Conservation (phyloP, 2,888 invertebrate species). For the Polyommatus iphigenia region DNA sequence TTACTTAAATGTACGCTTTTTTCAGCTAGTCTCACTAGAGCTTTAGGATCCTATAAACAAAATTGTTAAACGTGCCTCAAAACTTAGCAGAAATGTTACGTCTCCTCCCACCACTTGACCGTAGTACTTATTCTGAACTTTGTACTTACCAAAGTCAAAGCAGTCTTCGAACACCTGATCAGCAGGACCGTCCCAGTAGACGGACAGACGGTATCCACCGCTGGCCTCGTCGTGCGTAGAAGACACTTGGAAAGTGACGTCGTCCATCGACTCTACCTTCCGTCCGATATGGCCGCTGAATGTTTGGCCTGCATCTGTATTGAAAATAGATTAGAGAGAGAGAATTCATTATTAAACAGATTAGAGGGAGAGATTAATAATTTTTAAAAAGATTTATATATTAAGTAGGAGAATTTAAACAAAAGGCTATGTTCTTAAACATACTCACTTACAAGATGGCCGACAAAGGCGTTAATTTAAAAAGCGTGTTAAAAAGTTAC, state of each 20-base stretch:
- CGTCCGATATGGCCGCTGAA: slow-evolving; percentile 62
- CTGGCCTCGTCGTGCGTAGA: slow-evolving; percentile 49
- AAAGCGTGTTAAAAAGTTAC: background rate
- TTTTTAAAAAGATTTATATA: too few species aligned
- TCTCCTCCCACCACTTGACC: too few species aligned
- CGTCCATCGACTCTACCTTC: slow-evolving; percentile 49
- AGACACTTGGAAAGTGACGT: slow-evolving; percentile 54
- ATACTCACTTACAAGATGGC: background rate
- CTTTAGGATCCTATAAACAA: too few species aligned
- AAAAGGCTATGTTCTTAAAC: too few species aligned
- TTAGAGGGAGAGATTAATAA: too few species aligned
- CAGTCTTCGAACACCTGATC: slow-evolving; percentile 73
- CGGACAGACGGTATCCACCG: slow-evolving; percentile 56
- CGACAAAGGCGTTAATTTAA: background rate
- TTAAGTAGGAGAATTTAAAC: too few species aligned
- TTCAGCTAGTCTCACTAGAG: too few species aligned
- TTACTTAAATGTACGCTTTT: too few species aligned
- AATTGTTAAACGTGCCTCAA: too few species aligned
- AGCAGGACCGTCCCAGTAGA: slow-evolving; percentile 66
- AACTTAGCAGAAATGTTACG: too few species aligned
- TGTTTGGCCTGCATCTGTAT: slow-evolving; percentile 46
- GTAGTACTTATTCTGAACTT: background rate
- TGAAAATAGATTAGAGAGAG: background rate
- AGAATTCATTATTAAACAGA: background rate
- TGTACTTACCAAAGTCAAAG: slow-evolving; percentile 63